These are phyloP conservation scores for Athene noctua DNA, from an alignment of 2,113 vertebrate genomes.

Conservation along the genomic window DNA sequence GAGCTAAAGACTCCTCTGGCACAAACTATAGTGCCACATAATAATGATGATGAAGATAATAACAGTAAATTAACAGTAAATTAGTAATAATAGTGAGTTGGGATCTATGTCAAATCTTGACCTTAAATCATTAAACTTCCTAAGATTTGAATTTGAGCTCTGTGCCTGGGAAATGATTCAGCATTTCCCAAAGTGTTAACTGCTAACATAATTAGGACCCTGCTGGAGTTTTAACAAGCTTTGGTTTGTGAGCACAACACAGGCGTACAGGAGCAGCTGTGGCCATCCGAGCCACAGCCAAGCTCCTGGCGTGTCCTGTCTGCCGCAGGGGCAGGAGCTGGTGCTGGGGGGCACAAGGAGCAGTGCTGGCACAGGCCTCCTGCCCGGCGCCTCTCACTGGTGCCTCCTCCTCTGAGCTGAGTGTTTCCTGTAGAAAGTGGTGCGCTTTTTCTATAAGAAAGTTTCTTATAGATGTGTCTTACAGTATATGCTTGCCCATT, in stretches of 20 bases:
- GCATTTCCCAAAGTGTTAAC: neutral
- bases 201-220: neutral
- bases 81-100: neutral
- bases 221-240: neutral
- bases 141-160: neutral
- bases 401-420: neutral
- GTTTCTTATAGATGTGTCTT: neutral
- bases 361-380: neutral
- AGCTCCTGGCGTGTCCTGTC: neutral
- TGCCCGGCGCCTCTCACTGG: neutral
- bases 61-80: neutral
- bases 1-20: neutral
- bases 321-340: fast-evolving
- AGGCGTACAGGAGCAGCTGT: neutral
- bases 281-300: neutral
- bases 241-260: neutral
- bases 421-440: neutral
- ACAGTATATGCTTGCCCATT: neutral
- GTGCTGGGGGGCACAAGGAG: neutral
- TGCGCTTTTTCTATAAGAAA: fast-evolving
- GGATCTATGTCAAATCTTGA: neutral
- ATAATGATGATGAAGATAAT: neutral
- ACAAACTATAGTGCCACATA: neutral
- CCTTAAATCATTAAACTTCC: neutral
- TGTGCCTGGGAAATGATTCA: neutral